Evolutionary conservation across 2,888 invertebrate genomes (phyloP), one percentile per base, ranked within the genome.

Genomic region (Dryadula phaetusa): DNA sequence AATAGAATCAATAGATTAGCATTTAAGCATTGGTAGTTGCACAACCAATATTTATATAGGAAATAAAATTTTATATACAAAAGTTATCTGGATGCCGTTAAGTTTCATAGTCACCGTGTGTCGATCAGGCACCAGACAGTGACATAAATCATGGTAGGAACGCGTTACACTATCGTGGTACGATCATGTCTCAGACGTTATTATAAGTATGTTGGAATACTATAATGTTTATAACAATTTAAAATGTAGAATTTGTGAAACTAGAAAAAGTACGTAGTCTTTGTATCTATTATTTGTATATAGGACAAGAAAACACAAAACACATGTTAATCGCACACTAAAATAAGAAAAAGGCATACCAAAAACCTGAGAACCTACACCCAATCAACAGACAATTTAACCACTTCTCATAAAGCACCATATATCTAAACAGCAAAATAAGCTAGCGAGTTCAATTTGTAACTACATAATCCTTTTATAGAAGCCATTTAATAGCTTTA

Each of bases 21-120:
- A n/a, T 28, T 5, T 22, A n/a, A 37, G 37, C n/a, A 37, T 56
- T 40, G 7, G 40, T 10, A 10, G 40, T 60, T 32, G 12, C 18
- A 7, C 22, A 32, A 44, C 7, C 42, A 14, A 20, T 42, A 14
- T 46, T 60, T 46, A 60, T 60, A 60, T 60, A 44, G 14, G 14
- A 60, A 46, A 60, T 60, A 32, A 60, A 46, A 60, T 28, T 60
- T 60, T 46, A 60, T 60, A 46, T 46, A 60, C 14, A 60, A 25
- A 60, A 60, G 25, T 60, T 60, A 60, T 60, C 60, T 44, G 60
- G 25, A 44, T 25, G 60, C 25, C 44, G 28, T 60, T 44, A 60
- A 60, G 18, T 58, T n/a, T 22, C 22, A 37, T 40, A 42, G 56
- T 58, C 42, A 25, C 56, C 40, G 40, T 42, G 53, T n/a, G n/a